These are phyloP conservation scores for Eublepharis macularius DNA, from an alignment of 2,113 vertebrate species.

Conservation along the genomic window DNA sequence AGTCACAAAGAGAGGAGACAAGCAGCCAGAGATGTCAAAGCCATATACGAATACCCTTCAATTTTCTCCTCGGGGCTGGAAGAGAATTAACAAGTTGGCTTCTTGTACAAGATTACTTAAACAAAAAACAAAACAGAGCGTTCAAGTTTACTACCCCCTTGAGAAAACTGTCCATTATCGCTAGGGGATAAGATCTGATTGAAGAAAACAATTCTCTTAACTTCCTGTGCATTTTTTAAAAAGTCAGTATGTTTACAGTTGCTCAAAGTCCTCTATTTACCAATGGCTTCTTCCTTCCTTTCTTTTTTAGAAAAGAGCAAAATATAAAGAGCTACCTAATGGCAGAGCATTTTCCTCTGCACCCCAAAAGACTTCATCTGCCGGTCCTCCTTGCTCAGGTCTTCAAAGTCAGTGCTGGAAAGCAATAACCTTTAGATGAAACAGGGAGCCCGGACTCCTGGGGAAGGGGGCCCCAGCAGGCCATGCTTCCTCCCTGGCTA, in stretches of 20 bases:
- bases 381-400: slow-evolving; percentile 36
- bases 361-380: not conserved
- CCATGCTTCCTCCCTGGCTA: not conserved
- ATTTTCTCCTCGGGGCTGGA: not conserved
- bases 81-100: accelerated
- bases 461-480: accelerated
- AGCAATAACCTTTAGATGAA: slow-evolving; percentile 58
- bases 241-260: not conserved
- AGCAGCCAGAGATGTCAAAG: slow-evolving; percentile 7
- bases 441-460: slow-evolving; percentile 30
- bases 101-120: accelerated
- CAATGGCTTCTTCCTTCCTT: not conserved
- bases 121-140: not conserved
- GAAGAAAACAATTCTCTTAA: not conserved
- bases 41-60: not conserved
- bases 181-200: not conserved
- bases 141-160: not conserved
- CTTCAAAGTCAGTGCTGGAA: slow-evolving; percentile 50
- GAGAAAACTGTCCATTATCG: not conserved
- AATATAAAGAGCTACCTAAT: slow-evolving; percentile 9
- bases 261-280: not conserved
- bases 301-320: no score
- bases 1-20: not conserved
- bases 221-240: not conserved
- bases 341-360: slow-evolving; percentile 9